These are phyloP conservation scores for Mantis religiosa DNA, from an alignment of 2,888 invertebrate species.

Conservation along the genomic window DNA sequence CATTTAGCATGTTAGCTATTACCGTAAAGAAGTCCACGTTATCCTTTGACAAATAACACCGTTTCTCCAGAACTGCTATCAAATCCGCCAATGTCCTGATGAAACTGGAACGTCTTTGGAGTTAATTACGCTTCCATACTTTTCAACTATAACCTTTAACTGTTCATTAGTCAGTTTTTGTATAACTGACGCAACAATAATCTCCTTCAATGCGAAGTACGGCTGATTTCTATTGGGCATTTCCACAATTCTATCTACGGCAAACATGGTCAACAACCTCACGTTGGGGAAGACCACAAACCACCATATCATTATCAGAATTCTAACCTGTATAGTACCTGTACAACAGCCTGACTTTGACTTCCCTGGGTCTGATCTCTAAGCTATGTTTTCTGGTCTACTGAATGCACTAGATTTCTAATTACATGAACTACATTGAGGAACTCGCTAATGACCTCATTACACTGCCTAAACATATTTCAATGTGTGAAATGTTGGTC, in stretches of 20 bases:
- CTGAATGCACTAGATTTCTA: too few relatives aligned
- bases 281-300: too few relatives aligned
- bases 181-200: neutral
- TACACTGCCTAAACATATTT: too few relatives aligned
- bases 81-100: conserved; percentile 8
- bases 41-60: conserved; percentile 2
- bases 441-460: too few relatives aligned
- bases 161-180: neutral
- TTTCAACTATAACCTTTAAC: neutral
- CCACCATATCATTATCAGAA: too few relatives aligned
- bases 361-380: too few relatives aligned
- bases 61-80: conserved; percentile 14
- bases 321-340: too few relatives aligned
- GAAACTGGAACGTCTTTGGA: conserved; percentile 20
- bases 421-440: too few relatives aligned
- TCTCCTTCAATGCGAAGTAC: neutral
- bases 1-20: neutral
- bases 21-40: neutral
- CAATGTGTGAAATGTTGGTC: too few relatives aligned
- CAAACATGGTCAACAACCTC: too few relatives aligned
- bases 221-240: neutral
- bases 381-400: too few relatives aligned
- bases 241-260: neutral
- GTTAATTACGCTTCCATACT: conserved; percentile 13
- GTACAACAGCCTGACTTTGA: too few relatives aligned